These are phyloP conservation scores for Agapornis roseicollis DNA, from an alignment of 2,113 vertebrate genomes.

Conservation along the genomic window DNA sequence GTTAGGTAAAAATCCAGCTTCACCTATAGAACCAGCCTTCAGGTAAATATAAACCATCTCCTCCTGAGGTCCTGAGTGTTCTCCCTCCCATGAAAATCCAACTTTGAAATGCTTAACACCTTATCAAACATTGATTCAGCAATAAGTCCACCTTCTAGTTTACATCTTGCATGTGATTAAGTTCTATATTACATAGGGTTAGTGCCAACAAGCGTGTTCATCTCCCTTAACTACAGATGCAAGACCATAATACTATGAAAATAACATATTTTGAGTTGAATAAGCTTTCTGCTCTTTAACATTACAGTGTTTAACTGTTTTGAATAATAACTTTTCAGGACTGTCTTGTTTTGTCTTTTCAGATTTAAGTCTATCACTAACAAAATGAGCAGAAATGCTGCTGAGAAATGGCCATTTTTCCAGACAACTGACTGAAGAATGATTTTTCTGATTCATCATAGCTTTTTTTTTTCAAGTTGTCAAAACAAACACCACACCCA, in stretches of 20 bases:
- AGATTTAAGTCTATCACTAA: neutral
- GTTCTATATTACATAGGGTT: neutral
- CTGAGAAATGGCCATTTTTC: neutral
- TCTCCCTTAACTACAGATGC: neutral
- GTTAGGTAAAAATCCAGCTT: neutral
- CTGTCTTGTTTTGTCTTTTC: neutral
- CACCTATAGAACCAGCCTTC: neutral
- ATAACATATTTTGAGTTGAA: neutral
- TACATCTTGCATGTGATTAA: neutral
- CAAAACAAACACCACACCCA: slow-evolving; percentile 74
- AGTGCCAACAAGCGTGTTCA: neutral
- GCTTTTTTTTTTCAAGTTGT: slow-evolving; percentile 49
- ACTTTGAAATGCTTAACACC: neutral
- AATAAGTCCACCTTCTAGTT: neutral
- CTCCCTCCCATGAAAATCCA: neutral
- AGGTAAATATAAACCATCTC: neutral
- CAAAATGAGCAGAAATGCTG: neutral
- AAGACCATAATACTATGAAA: neutral
- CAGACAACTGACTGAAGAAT: slow-evolving; percentile 31
- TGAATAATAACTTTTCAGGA: neutral
- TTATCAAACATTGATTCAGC: neutral
- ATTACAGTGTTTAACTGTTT: neutral
- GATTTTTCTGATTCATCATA: slow-evolving; percentile 42
- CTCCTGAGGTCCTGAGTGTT: neutral
- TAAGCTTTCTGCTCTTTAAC: neutral